Base-by-base conservation (phyloP, 2,888 invertebrate species). In the Cheilosia variabilis region DNA sequence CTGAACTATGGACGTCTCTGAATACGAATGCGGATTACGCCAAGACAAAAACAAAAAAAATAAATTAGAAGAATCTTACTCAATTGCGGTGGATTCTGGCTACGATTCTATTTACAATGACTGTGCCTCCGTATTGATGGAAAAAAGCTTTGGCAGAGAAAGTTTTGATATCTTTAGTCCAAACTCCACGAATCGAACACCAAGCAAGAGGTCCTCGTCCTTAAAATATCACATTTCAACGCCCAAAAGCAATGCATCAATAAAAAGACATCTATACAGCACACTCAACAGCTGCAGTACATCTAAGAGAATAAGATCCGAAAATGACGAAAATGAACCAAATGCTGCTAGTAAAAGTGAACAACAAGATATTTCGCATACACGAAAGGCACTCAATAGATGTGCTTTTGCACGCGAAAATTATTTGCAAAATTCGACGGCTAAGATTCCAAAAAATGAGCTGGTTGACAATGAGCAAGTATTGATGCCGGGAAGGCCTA, bases 121-220 rank as follows among this genome's bases (percentile, higher is more conserved):
- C 0, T 86, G 71, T 17, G 0, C 68, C 9, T 86, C 86, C 5
- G 50, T 86, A 13, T 37, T 76, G n/a, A 57, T 77, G 68, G 80
- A 86, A 47, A 86, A 86, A 41, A 76, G 72, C 68, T 86, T 86
- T 15, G 72, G 57, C 17, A 47, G 41, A 22, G 80, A 76, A 50
- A 86, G 80, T 17, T 86, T 80, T 7, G 80, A 86, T n/a, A 86
- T 80, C 17, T 80, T 80, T 1, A 76, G 80, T 10, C 84, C 75
- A 3, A 63, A 52, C 10, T 63, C 79, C 0, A 10, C 34, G 41
- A 75, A 60, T 22, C 58, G 58, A 41, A 76, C 69, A 6, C 80
- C 86, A 4, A 62, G 27, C 13, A 86, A 77, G 52, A 37, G 45
- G 10, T 52, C 50, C 0, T 45, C 79, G 3, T 13, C 55, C 13